Conservation (phyloP, 2,113 vertebrate species). For the Prunella fulvescens region DNA sequence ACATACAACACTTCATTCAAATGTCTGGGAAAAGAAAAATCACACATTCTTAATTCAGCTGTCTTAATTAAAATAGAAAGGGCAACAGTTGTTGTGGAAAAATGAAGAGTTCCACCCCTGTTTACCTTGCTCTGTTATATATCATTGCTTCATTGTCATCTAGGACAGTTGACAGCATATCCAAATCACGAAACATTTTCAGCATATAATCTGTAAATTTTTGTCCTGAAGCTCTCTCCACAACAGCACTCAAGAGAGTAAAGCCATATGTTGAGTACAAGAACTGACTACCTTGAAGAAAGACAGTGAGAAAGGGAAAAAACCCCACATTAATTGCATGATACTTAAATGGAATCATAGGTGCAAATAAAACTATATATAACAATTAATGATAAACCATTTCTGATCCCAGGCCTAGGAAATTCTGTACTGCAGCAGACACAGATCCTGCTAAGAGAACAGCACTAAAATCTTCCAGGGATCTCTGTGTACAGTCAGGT, state of each 20-base stretch:
- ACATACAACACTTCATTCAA: not conserved
- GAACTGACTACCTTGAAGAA: constrained; percentile 85
- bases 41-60: not conserved
- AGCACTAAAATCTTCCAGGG: not conserved
- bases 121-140: constrained; percentile 95
- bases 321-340: accelerated
- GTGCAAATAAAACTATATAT: not conserved
- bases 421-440: not conserved
- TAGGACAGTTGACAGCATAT: constrained; percentile 89
- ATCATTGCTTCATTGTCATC: constrained; percentile 93
- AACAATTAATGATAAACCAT: not conserved
- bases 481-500: not conserved
- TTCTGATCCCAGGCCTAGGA: not conserved
- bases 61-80: not conserved
- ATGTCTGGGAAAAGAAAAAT: not conserved
- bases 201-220: constrained; percentile 90
- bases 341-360: not conserved
- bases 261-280: constrained; percentile 96
- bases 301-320: not conserved
- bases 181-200: constrained; percentile 89
- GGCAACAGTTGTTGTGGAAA: not conserved
- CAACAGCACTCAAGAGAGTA: constrained; percentile 88
- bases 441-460: not conserved
- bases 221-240: constrained; percentile 87
- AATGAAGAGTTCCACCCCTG: not conserved